Percentiles rank a stretch among this genome's conserved stretches.
These are phyloP conservation scores for Coturnix japonica DNA, from an alignment of 2,113 vertebrate species.

Conservation along the genomic window DNA sequence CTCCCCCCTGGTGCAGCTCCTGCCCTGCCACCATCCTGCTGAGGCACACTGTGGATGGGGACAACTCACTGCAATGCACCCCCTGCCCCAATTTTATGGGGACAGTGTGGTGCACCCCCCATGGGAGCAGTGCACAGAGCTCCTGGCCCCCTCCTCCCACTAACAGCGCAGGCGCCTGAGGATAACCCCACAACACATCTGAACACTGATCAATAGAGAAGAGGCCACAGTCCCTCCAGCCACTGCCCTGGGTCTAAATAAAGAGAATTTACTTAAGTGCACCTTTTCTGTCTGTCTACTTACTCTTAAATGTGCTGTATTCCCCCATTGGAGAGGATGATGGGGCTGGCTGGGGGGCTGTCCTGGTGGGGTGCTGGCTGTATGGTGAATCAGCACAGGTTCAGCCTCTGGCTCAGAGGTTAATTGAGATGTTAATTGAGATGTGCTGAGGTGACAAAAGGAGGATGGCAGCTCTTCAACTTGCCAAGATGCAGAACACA, in stretches of 20 bases:
- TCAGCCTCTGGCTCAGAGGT: neutral
- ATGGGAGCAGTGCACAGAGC: neutral
- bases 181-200: neutral
- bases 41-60: fast-evolving
- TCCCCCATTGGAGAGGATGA: fast-evolving
- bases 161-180: neutral
- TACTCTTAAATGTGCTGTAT: neutral
- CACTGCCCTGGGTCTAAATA: neutral
- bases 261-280: neutral
- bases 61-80: fast-evolving
- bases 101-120: fast-evolving
- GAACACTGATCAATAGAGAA: fast-evolving
- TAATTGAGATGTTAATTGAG: fast-evolving
- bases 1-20: neutral
- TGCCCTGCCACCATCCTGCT: neutral
- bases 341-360: no score
- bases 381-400: no score
- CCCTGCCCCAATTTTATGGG: neutral
- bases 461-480: neutral
- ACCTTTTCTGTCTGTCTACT: neutral
- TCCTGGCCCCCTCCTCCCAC: neutral
- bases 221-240: fast-evolving
- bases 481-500: fast-evolving
- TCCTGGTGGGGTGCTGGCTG: neutral
- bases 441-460: fast-evolving